These are phyloP conservation scores for Pantherophis alleghaniensis DNA, from an alignment of 2,797 vertebrate genomes.

Conservation along the genomic window DNA sequence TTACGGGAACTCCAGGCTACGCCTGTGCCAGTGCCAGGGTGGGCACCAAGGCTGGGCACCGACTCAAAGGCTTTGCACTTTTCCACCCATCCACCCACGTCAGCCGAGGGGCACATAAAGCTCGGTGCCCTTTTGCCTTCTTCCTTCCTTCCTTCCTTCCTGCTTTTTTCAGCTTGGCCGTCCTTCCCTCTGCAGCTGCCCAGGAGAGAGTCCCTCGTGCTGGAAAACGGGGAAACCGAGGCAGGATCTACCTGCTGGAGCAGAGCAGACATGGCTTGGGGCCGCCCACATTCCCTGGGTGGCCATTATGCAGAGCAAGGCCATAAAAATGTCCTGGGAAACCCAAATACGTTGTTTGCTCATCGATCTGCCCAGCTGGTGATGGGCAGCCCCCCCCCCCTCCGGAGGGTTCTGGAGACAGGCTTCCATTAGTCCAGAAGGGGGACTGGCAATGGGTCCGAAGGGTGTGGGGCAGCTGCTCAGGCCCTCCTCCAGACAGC, in stretches of 20 bases:
- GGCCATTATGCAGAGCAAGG: not conserved
- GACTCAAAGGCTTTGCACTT: not conserved
- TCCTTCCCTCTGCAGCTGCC: not conserved
- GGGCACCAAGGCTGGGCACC: not conserved
- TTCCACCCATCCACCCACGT: fast-evolving
- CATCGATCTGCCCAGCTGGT: not conserved
- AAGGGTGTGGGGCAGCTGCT: too few relatives aligned
- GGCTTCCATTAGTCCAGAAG: not conserved
- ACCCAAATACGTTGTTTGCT: not conserved
- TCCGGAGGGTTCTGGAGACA: not conserved
- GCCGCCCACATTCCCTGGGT: not conserved
- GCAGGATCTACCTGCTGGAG: not conserved
- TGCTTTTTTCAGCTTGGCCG: fast-evolving
- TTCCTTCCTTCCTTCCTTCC: not conserved
- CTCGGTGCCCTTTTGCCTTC: not conserved
- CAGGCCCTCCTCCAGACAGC: too few relatives aligned
- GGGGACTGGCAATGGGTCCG: not conserved
- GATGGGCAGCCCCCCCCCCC: not conserved
- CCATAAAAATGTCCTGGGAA: not conserved
- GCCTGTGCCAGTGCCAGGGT: not conserved
- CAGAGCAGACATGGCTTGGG: not conserved
- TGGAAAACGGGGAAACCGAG: not conserved
- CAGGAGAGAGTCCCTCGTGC: not conserved
- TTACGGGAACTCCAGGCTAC: not conserved
- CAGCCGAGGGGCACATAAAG: not conserved